These are phyloP conservation scores for Formicarius rufipectus DNA, from an alignment of 2,113 vertebrate species.

Conservation along the genomic window DNA sequence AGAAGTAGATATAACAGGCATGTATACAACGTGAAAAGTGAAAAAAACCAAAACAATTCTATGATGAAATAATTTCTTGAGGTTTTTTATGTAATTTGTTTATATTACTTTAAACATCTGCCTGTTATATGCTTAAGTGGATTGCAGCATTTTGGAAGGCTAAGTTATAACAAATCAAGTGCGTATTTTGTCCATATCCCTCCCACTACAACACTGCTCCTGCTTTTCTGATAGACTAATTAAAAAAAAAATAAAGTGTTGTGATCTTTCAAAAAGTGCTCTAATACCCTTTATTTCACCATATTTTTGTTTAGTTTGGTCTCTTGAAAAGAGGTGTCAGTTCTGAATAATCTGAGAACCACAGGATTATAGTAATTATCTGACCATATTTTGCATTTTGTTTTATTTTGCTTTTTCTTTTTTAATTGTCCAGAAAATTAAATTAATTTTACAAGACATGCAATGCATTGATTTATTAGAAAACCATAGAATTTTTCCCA, in stretches of 20 bases:
- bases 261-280: slow-evolving; percentile 6
- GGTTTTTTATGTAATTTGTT: background rate
- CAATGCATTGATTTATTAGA: background rate
- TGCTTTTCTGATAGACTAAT: background rate
- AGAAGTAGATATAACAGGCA: background rate
- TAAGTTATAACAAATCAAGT: background rate
- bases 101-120: background rate
- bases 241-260: background rate
- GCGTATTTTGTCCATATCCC: fast-evolving
- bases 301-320: background rate
- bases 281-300: background rate
- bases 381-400: background rate
- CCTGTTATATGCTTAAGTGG: background rate
- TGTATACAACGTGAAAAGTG: background rate
- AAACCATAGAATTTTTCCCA: background rate
- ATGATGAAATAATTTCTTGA: background rate
- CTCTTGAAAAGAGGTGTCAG: background rate
- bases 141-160: background rate
- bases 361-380: slow-evolving; percentile 3
- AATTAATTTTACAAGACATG: background rate
- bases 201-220: background rate
- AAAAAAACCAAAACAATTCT: background rate
- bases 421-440: background rate
- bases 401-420: too few species aligned
- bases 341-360: background rate